These are phyloP conservation scores for Nothobranchius furzeri DNA, from an alignment of 2,113 vertebrate genomes.

Conservation along the genomic window DNA sequence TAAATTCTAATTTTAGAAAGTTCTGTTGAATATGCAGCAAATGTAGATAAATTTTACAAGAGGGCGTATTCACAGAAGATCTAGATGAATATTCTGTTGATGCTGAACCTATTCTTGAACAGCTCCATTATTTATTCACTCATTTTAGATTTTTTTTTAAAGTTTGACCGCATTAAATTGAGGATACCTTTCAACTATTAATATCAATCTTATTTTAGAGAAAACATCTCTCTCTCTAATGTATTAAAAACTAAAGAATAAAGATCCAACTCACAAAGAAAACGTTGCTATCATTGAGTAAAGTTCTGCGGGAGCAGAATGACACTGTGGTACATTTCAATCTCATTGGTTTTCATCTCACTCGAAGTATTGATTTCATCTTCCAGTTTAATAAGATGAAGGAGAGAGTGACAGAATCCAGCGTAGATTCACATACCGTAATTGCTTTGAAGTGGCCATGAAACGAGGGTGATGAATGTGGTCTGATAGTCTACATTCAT, in stretches of 20 bases:
- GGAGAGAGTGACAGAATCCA: constrained; percentile 31
- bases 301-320: constrained; percentile 3
- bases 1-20: constrained; percentile 5
- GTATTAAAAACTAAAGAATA: background rate
- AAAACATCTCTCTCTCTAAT: background rate
- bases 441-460: constrained; percentile 47
- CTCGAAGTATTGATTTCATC: constrained; percentile 21
- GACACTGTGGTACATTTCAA: background rate
- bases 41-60: background rate
- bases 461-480: constrained; percentile 41
- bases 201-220: too few relatives aligned
- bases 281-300: background rate
- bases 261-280: background rate
- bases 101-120: background rate
- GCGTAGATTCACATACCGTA: constrained; percentile 14
- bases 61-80: background rate
- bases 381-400: constrained; percentile 36
- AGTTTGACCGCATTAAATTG: background rate
- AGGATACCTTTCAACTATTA: background rate
- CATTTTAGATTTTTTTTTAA: background rate
- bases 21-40: constrained; percentile 5
- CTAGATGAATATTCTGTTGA: constrained; percentile 4
- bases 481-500: constrained; percentile 21
- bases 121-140: background rate
- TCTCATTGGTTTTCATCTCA: background rate